Conservation (phyloP, 2,888 invertebrate species). For the Synergus japonicus region DNA sequence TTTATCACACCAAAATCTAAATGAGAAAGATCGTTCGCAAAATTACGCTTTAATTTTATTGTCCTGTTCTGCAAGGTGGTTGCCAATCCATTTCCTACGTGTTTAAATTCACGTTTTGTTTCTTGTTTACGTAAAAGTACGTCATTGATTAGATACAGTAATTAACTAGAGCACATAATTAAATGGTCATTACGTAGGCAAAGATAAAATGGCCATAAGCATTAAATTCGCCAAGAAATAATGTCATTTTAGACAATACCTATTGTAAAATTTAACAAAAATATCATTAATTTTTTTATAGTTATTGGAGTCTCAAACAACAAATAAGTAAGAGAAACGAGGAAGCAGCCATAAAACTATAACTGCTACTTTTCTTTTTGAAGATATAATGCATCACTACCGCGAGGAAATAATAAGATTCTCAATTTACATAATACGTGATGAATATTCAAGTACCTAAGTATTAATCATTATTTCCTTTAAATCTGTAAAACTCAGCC, state of each 20-base stretch:
- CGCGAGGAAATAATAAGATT: too few species aligned
- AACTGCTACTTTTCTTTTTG: too few species aligned
- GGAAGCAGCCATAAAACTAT: background rate
- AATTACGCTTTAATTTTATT: too few species aligned
- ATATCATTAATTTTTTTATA: too few species aligned
- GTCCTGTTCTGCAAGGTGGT: background rate
- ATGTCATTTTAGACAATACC: background rate
- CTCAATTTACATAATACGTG: too few species aligned
- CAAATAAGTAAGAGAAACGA: too few species aligned
- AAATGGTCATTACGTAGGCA: background rate
- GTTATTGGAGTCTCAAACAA: too few species aligned
- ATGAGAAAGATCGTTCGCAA: background rate
- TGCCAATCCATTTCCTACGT: conserved; percentile 10
- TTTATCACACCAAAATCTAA: too few species aligned
- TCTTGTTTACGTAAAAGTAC: conserved; percentile 7
- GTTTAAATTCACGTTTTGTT: conserved; percentile 16
- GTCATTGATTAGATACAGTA: conserved; percentile 25
- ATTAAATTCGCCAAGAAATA: background rate
- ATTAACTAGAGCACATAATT: conserved; percentile 5
- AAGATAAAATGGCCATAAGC: background rate
- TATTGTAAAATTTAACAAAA: background rate
- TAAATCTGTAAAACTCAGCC: too few species aligned
- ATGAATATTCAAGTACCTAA: too few species aligned
- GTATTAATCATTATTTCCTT: too few species aligned
- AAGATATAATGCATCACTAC: too few species aligned